Evolutionary conservation across 2,113 vertebrate genomes (phyloP).

Genomic region (Cygnus buccinator): DNA sequence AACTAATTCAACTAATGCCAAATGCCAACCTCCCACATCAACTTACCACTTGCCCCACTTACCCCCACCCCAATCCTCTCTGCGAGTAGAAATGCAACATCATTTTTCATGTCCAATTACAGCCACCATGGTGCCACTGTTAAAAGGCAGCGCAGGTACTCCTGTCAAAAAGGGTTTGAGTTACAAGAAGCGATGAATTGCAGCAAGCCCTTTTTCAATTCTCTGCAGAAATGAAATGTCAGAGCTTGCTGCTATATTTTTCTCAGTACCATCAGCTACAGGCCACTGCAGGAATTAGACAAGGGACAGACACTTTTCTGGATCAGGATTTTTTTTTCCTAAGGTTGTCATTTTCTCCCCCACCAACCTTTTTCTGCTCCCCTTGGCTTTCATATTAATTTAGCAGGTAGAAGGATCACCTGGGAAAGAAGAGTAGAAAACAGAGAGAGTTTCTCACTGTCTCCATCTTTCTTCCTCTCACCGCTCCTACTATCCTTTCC

Average conservation of each 20-base stretch:
- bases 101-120: slow-evolving; percentile 77
- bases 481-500: background rate
- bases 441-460: slow-evolving; percentile 43
- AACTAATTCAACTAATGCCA: background rate
- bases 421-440: slow-evolving; percentile 29
- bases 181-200: slow-evolving; percentile 77
- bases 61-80: background rate
- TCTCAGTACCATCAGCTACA: slow-evolving; percentile 71
- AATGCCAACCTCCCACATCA: background rate
- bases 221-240: slow-evolving; percentile 77
- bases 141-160: slow-evolving; percentile 72
- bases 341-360: slow-evolving; percentile 15
- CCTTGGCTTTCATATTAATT: slow-evolving; percentile 71
- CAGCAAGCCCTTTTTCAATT: slow-evolving; percentile 75
- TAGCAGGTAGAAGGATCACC: slow-evolving; percentile 52
- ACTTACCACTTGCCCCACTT: background rate
- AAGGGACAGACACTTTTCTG: slow-evolving; percentile 66
- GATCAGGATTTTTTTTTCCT: slow-evolving; percentile 64
- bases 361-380: slow-evolving; percentile 36
- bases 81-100: slow-evolving; percentile 47
- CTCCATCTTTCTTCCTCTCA: slow-evolving; percentile 26
- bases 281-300: slow-evolving; percentile 69
- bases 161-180: slow-evolving; percentile 73
- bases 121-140: slow-evolving; percentile 49
- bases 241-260: slow-evolving; percentile 72